Evolutionary conservation across 2,797 vertebrate genomes (phyloP).

Genomic region (Crocodylus rhombifer): DNA sequence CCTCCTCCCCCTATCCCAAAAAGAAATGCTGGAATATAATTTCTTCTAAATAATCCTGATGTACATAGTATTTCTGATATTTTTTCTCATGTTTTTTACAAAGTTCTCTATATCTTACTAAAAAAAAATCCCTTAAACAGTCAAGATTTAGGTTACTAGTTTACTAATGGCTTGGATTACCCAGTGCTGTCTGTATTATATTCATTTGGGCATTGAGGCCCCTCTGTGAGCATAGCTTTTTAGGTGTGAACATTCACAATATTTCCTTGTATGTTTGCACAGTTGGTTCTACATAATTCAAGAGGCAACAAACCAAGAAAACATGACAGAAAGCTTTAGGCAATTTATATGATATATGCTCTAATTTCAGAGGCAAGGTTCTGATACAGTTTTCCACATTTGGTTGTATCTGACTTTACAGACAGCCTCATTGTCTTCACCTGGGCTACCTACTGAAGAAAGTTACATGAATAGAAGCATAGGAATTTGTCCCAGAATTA

Average conservation of each 20-base stretch:
- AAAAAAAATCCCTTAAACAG: background rate
- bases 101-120: background rate
- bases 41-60: background rate
- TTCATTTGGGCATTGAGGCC: background rate
- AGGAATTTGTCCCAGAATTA: background rate
- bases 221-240: background rate
- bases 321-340: background rate
- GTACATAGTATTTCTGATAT: fast-evolving
- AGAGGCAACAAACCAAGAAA: background rate
- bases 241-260: background rate
- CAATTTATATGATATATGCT: background rate
- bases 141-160: fast-evolving
- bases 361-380: background rate
- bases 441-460: background rate
- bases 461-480: background rate
- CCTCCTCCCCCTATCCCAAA: background rate
- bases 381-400: background rate
- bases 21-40: background rate
- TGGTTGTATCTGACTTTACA: background rate
- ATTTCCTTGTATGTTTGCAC: background rate
- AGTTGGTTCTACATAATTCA: background rate
- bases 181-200: background rate
- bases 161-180: background rate
- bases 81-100: background rate
- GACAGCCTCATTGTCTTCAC: background rate